Base-by-base conservation (phyloP, 2,888 invertebrate genomes). In the Pristionchus exspectatus region DNA sequence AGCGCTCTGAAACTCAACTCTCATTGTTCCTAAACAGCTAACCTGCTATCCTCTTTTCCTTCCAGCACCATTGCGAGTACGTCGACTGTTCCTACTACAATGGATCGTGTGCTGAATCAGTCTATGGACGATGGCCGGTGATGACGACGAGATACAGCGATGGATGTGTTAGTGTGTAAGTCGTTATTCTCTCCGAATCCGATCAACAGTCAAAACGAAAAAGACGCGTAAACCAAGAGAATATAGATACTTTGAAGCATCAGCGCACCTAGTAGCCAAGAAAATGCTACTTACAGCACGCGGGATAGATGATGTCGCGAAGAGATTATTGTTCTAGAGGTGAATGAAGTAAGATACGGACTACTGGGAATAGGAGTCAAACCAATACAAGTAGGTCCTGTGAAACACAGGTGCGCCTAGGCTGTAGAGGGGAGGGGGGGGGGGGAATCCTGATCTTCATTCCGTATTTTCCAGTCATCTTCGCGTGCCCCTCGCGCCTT, bases 31-130 rank as follows among this genome's bases (percentile, higher is more conserved):
- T 44, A 3, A 44, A 44, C 9, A 44, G 3, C 44, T 3, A 9
- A 44, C 44, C 44, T 12, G 12, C 16, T 21, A 2, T 12, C 21
- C n/a, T n/a, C n/a, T n/a, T n/a, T n/a, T n/a, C n/a, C n/a, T 69
- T 27, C n/a, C 69, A 69, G 69, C 69, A 69, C 69, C 69, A 69
- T n/a, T 69, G 69, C 27, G 69, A 69, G 69, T 69, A 69, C 69
- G 69, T 69, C 27, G 69, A 69, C 69, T 69, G 69, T 27, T 69
- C 69, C 2, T 69, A 24, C 69, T 27, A 69, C 27, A 27, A 27
- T 69, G 27, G 27, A 5, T 27, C 69, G 9, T 69, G 69, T 10
- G 27, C 69, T 69, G n/a, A 69, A 9, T 24, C 69, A n/a, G 69
- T 27, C 5, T 69, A 69, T 27, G 69, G 69, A 24, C 24, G 27